phyloP scores from a whole-genome alignment of 2,888 invertebrate genomes.

The Pecten maximus region DNA sequence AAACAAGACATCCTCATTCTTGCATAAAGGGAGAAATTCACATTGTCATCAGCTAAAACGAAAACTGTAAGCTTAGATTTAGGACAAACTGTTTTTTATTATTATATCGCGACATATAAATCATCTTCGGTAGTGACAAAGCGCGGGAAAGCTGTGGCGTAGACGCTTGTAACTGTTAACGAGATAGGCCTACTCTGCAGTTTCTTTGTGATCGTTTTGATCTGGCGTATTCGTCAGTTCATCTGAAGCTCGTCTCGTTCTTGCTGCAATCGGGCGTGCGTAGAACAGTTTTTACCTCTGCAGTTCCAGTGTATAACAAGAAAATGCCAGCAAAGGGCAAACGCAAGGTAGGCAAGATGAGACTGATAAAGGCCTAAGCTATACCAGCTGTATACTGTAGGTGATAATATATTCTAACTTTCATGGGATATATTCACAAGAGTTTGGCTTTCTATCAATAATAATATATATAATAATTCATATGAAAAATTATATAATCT shows the following conservation, averaged over 20 bases:
- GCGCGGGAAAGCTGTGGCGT: background rate
- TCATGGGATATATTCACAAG: no score
- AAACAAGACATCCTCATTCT: background rate
- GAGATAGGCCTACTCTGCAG: background rate
- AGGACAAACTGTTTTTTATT: background rate
- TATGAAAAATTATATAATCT: no score
- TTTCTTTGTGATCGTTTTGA: background rate
- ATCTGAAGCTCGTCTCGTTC: background rate
- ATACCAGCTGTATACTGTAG: no score
- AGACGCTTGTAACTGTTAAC: background rate
- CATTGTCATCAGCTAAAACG: background rate
- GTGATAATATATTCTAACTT: no score
- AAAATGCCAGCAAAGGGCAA: background rate
- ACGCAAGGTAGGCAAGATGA: slow-evolving; percentile 6
- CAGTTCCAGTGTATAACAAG: background rate
- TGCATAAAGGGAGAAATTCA: background rate
- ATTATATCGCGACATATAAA: background rate
- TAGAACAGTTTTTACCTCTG: background rate
- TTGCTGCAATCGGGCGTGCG: background rate
- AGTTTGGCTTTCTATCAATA: no score
- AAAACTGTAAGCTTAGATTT: background rate
- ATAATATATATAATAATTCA: no score
- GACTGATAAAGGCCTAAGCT: no score
- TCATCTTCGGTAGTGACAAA: background rate
- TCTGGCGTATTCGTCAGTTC: background rate